These are phyloP conservation scores for Corydoras maculifer DNA, from an alignment of 2,113 vertebrate genomes.

Conservation along the genomic window DNA sequence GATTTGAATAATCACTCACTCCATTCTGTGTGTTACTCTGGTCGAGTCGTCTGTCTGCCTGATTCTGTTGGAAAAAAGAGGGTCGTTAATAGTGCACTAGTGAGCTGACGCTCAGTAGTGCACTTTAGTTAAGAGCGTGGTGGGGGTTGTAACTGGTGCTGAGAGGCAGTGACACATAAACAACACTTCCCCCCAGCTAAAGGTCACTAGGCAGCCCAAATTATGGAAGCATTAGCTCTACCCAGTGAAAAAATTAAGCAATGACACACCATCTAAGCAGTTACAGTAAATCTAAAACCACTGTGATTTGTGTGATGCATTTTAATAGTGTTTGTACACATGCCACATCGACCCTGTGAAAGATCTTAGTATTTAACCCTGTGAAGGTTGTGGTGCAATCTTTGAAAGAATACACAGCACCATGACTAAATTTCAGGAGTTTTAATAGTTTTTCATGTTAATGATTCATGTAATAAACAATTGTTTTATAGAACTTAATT, in stretches of 20 bases:
- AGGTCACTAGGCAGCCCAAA: constrained; percentile 18
- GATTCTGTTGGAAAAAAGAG: constrained; percentile 65
- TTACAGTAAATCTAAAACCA: background rate
- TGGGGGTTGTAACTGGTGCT: constrained; percentile 18
- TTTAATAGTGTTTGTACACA: background rate
- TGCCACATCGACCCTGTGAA: background rate
- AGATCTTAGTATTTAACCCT: no score
- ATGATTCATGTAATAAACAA: no score
- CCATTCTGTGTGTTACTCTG: constrained; percentile 55
- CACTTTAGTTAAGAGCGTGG: constrained; percentile 40
- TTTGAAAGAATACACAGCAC: no score
- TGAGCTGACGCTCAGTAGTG: constrained; percentile 33
- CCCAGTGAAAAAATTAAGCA: constrained; percentile 19
- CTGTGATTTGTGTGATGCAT: background rate
- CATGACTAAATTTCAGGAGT: background rate
- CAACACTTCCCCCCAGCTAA: constrained; percentile 7
- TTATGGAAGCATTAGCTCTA: constrained; percentile 12
- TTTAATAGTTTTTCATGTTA: background rate
- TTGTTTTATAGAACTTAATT: no score
- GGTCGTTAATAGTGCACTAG: constrained; percentile 43
- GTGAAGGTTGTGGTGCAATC: no score
- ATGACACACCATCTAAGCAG: no score
- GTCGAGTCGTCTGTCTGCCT: constrained; percentile 59
- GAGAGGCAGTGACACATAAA: constrained; percentile 4
- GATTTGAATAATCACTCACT: constrained; percentile 62